Conservation (phyloP, 2,888 invertebrate genomes). For the Dascillus cervinus region DNA sequence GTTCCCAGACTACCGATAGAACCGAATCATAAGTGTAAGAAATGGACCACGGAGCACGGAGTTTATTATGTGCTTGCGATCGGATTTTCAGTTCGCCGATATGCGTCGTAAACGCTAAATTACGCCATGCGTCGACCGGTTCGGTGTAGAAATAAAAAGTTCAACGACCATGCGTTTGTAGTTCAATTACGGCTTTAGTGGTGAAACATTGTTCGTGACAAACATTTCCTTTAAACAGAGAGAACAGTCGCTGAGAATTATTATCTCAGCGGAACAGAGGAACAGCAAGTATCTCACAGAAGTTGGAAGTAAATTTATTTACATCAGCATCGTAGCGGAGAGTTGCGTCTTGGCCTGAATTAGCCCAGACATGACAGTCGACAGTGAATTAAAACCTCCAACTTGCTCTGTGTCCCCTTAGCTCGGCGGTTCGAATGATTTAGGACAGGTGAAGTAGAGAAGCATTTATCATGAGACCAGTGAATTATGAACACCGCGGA, state of each 20-base stretch:
- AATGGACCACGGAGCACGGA: too few relatives aligned
- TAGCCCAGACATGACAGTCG: constrained; percentile 27
- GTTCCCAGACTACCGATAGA: too few relatives aligned
- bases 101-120: too few relatives aligned
- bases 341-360: constrained; percentile 22
- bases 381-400: constrained; percentile 29
- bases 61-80: too few relatives aligned
- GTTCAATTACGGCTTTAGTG: too few relatives aligned
- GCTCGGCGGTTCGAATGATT: constrained; percentile 24
- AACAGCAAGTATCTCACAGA: constrained; percentile 14
- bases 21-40: too few relatives aligned
- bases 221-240: constrained; percentile 22
- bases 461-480: constrained; percentile 34
- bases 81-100: too few relatives aligned
- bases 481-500: constrained; percentile 34
- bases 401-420: constrained; percentile 25
- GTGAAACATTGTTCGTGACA: constrained; percentile 13
- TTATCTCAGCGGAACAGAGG: constrained; percentile 20
- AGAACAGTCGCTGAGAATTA: constrained; percentile 21
- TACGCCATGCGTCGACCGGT: too few relatives aligned
- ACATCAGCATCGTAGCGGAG: constrained; percentile 24
- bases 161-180: too few relatives aligned
- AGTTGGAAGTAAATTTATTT: constrained; percentile 27
- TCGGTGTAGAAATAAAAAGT: too few relatives aligned
- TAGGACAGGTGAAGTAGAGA: constrained; percentile 33